phyloP scores from a whole-genome alignment of 2,888 invertebrate genomes.

The Drosophila subquinaria region DNA sequence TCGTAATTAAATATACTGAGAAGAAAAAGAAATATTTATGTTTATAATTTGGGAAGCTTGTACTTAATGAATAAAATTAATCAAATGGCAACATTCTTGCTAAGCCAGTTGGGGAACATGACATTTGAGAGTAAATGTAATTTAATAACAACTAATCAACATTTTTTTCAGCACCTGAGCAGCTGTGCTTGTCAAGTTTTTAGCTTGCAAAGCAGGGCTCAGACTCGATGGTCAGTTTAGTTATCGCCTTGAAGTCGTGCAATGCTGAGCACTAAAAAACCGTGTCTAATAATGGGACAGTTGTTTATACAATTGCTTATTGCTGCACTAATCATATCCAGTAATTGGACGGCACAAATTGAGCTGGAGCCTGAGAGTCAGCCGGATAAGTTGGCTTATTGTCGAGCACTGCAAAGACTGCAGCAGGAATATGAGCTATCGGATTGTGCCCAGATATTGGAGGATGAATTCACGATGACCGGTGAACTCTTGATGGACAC shows the following conservation, averaged over 20 bases:
- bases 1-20: not conserved
- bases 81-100: not conserved
- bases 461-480: constrained; percentile 41
- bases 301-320: constrained; percentile 31
- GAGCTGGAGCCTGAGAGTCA: constrained; percentile 33
- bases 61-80: not conserved
- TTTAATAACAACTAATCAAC: not conserved
- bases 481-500: constrained; percentile 59
- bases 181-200: constrained; percentile 16
- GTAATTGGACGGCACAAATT: constrained; percentile 26
- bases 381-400: constrained; percentile 58
- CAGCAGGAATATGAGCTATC: constrained; percentile 25
- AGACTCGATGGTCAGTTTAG: constrained; percentile 12
- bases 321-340: constrained; percentile 12
- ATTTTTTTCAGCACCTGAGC: constrained; percentile 6
- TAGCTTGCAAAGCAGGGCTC: not conserved
- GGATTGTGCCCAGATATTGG: constrained; percentile 43
- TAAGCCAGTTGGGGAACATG: not conserved
- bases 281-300: constrained; percentile 16
- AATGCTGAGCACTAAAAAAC: constrained; percentile 28
- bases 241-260: constrained; percentile 21
- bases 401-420: constrained; percentile 49
- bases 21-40: not conserved
- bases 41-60: no score
- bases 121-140: not conserved